Base-by-base conservation (phyloP, 2,888 invertebrate genomes). In the Spialia ferax region DNA sequence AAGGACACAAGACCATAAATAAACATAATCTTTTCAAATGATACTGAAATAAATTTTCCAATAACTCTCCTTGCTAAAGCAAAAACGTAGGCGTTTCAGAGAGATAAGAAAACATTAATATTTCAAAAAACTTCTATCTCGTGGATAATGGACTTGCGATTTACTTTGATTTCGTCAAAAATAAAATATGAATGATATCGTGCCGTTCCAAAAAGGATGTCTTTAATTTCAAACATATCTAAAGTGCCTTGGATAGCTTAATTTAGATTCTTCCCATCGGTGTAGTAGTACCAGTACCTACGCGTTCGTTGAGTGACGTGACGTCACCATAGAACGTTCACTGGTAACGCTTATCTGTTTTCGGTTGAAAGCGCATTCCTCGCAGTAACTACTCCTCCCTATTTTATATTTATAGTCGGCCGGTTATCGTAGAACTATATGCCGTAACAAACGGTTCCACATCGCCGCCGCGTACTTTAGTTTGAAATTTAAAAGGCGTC, bases 321-420 rank as follows among this genome's bases (percentile, higher is more conserved):
- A 88, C 87, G 87, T 87, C 84, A 87, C 73, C 73, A 32, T 11
- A 35, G 74, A 74, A 77, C 74, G 70, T 75, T 68, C 59, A 71
- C 68, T 64, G 73, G 73, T 71, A 73, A 71, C 68, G 74, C 79
- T 83, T 88, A 89, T 89, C 86, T 87, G 84, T 84, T 85, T 84
- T 84, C 81, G 82, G 82, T 79, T 79, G 80, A 79, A 74, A 79
- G 81, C 82, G 79, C 86, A 86, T 84, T 85, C 83, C 83, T 81
- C 79, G 74, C 74, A 75, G 77, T 77, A n/a, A n/a, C n/a, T n/a
- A 72, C 75, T 71, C 76, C 75, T 72, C 76, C 76, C 75, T 75
- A 74, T 76, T 75, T 77, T 78, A 75, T 84, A 81, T 83, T 81
- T 85, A 83, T 80, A 82, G 78, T 66, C 68, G 61, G 59, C 70